phyloP scores from a whole-genome alignment of 2,797 vertebrate species.

The Spea hammondii region DNA sequence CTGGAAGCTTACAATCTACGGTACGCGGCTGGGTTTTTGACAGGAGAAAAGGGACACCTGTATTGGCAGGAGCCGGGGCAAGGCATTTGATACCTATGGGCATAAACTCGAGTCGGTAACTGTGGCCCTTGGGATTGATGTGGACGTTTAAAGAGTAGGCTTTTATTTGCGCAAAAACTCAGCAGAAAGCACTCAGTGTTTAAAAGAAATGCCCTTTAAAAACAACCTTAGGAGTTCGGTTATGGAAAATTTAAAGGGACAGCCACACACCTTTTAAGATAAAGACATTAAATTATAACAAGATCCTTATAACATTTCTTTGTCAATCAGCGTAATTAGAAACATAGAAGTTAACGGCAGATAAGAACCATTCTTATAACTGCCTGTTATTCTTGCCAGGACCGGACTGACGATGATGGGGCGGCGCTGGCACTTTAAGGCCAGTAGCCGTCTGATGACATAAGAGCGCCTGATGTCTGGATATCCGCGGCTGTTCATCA shows the following conservation, averaged over 20 bases:
- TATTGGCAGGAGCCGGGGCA: conserved; percentile 13
- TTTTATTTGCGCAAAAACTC: conserved; percentile 19
- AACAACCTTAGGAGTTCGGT: conserved; percentile 13
- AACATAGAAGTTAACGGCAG: too few relatives aligned
- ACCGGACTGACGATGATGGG: too few relatives aligned
- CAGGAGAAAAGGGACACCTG: conserved; percentile 42
- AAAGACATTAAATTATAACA: too few relatives aligned
- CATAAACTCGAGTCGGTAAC: conserved; percentile 10
- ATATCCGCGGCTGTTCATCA: too few relatives aligned
- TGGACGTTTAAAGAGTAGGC: conserved; percentile 6
- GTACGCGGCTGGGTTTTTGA: not conserved
- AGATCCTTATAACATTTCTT: too few relatives aligned
- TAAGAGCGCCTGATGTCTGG: too few relatives aligned
- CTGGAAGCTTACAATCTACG: not conserved
- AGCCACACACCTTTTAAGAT: too few relatives aligned
- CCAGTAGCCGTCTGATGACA: too few relatives aligned
- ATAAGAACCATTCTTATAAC: too few relatives aligned
- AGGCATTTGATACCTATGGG: conserved; percentile 10
- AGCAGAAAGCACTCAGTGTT: conserved; percentile 34
- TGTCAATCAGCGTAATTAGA: too few relatives aligned
- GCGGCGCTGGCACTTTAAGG: too few relatives aligned
- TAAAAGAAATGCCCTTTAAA: not conserved
- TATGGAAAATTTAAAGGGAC: conserved; percentile 21
- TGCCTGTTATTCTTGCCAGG: too few relatives aligned
- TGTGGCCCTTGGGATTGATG: conserved; percentile 1